These are phyloP conservation scores for Danio tinwini DNA, from an alignment of 2,797 vertebrate genomes.

Conservation along the genomic window DNA sequence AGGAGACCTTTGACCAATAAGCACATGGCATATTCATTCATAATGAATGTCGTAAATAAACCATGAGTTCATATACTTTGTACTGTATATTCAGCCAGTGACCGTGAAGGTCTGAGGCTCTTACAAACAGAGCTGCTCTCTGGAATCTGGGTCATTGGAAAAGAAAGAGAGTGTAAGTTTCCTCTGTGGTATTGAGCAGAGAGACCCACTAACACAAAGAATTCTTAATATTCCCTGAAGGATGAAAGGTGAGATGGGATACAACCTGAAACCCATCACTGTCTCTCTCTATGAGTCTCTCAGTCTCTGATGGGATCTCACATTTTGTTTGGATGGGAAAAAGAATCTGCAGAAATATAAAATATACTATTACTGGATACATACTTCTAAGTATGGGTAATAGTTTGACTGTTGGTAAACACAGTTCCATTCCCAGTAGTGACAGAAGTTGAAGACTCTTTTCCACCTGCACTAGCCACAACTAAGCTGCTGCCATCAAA, in stretches of 20 bases:
- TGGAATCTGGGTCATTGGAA: slow-evolving; percentile 46
- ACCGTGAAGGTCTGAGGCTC: slow-evolving; percentile 4
- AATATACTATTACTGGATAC: too few species aligned
- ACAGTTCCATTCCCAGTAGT: too few species aligned
- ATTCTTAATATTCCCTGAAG: slow-evolving; percentile 34
- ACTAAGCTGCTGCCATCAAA: too few species aligned
- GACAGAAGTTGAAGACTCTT: too few species aligned
- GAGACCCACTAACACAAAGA: slow-evolving; percentile 33
- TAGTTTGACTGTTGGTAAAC: too few species aligned
- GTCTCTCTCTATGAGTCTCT: not conserved
- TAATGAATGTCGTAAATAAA: slow-evolving; percentile 47
- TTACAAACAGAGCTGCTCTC: slow-evolving; percentile 15
- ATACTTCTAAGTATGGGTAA: too few species aligned
- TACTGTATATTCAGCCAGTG: slow-evolving; percentile 16
- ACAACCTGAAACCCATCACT: not conserved
- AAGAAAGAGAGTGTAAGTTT: slow-evolving; percentile 13
- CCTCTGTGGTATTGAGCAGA: slow-evolving; percentile 26
- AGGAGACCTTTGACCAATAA: slow-evolving; percentile 9
- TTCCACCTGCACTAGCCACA: too few species aligned
- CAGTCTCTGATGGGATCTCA: slow-evolving; percentile 3
- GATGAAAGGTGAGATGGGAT: not conserved
- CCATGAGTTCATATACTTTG: slow-evolving; percentile 15
- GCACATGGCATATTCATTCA: not conserved
- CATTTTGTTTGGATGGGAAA: not conserved
- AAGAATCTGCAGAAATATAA: not conserved